A percentile compares a stretch with the other conserved stretches of the same genome.
Conservation (phyloP, 1,140 invertebrate genomes). For the Macrobrachium nipponense region DNA sequence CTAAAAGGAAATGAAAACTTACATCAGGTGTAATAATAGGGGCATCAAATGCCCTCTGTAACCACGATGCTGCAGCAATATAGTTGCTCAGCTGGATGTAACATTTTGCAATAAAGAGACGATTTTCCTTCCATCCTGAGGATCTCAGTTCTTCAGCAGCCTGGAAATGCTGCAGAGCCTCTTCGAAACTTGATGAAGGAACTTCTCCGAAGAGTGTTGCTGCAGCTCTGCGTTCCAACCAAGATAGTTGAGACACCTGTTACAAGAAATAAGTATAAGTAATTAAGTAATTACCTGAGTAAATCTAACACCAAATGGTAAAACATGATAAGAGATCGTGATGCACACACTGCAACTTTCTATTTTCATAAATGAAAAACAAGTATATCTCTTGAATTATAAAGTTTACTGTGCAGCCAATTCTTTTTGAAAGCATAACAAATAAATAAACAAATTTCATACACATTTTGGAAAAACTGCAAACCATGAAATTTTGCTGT, state of each 20-base stretch:
- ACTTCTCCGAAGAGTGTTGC: constrained; percentile 77
- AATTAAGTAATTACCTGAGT: neutral
- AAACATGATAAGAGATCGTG: too few species aligned
- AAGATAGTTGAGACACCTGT: constrained; percentile 68
- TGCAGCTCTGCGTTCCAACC: constrained; percentile 81
- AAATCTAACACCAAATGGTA: too few species aligned
- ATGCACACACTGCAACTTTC: too few species aligned
- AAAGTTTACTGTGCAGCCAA: too few species aligned
- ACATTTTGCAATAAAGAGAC: constrained; percentile 79
- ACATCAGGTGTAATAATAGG: constrained; percentile 53
- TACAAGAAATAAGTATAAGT: neutral
- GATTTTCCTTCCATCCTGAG: constrained; percentile 78
- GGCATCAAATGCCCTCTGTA: constrained; percentile 34
- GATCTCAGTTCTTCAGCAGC: constrained; percentile 75
- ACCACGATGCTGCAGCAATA: constrained; percentile 37
- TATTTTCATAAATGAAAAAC: too few species aligned
- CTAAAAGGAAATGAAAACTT: constrained; percentile 13
- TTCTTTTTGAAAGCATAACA: too few species aligned
- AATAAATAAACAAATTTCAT: too few species aligned
- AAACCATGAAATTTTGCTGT: too few species aligned
- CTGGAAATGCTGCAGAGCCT: constrained; percentile 77
- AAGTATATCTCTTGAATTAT: too few species aligned
- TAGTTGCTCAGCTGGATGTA: constrained; percentile 68
- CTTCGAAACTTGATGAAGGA: constrained; percentile 75
- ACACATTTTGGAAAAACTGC: too few species aligned